These are phyloP conservation scores for Polypterus senegalus DNA, from an alignment of 2,113 vertebrate genomes.

Conservation along the genomic window DNA sequence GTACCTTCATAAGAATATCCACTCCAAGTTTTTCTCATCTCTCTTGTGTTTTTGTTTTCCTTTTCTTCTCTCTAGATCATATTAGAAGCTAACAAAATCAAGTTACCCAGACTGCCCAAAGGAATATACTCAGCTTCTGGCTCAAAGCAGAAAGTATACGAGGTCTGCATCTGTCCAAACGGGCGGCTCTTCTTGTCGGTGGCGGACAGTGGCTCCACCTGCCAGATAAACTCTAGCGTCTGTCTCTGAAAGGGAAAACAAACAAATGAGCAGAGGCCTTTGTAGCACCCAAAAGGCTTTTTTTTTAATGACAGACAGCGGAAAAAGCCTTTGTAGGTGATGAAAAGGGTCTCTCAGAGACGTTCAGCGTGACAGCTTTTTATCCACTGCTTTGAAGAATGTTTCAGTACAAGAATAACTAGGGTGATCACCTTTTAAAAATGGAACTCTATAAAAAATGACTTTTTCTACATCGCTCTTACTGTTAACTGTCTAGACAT, in stretches of 20 bases:
- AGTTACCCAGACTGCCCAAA: conserved; percentile 78
- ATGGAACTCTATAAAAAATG: conserved; percentile 1
- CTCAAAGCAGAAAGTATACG: conserved; percentile 82
- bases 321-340: conserved; percentile 49
- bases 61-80: conserved; percentile 58
- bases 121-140: conserved; percentile 76
- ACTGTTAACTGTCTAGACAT: conserved; percentile 44
- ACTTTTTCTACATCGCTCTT: background rate
- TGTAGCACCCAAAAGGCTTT: conserved; percentile 50
- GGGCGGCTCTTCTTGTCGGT: conserved; percentile 89
- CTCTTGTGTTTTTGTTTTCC: conserved; percentile 16
- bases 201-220: conserved; percentile 83
- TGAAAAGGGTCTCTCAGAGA: conserved; percentile 26
- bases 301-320: conserved; percentile 62
- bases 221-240: conserved; percentile 86
- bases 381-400: conserved; percentile 63
- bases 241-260: conserved; percentile 71
- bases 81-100: conserved; percentile 82
- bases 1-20: too few relatives aligned
- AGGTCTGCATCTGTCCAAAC: conserved; percentile 91
- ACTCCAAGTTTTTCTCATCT: background rate
- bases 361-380: conserved; percentile 39
- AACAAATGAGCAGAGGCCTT: conserved; percentile 33
- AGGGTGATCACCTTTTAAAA: conserved; percentile 52
- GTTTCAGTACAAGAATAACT: conserved; percentile 73